Evolutionary conservation across 2,797 vertebrate genomes (phyloP), one percentile per base, ranked within the genome.

Genomic region (Pseudochirops corinnae): DNA sequence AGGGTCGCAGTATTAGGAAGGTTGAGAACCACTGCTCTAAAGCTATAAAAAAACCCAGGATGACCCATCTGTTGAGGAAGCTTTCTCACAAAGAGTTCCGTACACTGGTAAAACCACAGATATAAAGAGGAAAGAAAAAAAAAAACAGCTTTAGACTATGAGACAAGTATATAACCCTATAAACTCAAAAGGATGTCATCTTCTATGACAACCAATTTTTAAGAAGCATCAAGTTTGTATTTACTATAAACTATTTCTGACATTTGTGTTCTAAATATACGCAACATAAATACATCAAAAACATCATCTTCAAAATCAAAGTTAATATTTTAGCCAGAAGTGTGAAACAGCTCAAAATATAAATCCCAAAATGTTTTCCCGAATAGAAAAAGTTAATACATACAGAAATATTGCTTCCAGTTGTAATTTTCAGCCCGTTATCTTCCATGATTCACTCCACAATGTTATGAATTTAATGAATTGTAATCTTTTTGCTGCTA

Each of bases 361-460:
- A 92, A 92, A 94, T 12, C 33, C 90, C 55, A 67, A 1, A 82
- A 91, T 39, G 0, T 87, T 93, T 95, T 97, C 92, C 55, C 7
- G 95, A 96, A 55, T 53, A 96, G 39, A 90, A 97, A 82, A 98
- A 56, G 46, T 53, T 10, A 96, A 97, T 56, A 95, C 96, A 93
- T 95, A 98, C 90, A 96, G 93, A 93, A 94, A 39, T 60, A 93
- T 50, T 33, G 94, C 93, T 93, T 62, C 97, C 39, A 92, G 90
- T 3, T 94, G 93, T 39, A 94, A 56, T 26, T 94, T 97, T 93
- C 62, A 96, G 56, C 94, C 91, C 94, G 31, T 94, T 57, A 94
- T 94, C 1, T 94, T 90, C 52, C 92, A 97, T 94, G 57, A 95
- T 87, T 87, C 39, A 82, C 39, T 50, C 21, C 74, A 87, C 39